Evolutionary conservation across 1,140 invertebrate species (phyloP).

Genomic region (Meloidogyne chitwoodi): DNA sequence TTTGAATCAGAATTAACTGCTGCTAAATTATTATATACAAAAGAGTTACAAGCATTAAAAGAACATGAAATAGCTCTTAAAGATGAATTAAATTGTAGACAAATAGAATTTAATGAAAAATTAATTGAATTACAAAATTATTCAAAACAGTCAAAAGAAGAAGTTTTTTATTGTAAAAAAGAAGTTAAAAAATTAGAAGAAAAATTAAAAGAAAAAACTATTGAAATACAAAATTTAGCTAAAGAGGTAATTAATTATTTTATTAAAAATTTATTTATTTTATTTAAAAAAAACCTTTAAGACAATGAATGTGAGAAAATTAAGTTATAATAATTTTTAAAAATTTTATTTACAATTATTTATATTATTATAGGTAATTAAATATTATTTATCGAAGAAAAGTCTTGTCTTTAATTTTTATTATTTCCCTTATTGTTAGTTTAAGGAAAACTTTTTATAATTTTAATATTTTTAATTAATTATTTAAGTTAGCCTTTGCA

Average conservation of each 20-base stretch:
- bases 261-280: no score
- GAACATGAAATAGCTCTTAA: conserved; percentile 59
- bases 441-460: no score
- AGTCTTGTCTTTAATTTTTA: no score
- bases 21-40: conserved; percentile 54
- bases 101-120: conserved; percentile 58
- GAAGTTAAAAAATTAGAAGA: conserved; percentile 49
- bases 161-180: conserved; percentile 47
- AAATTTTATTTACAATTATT: no score
- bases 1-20: conserved; percentile 51
- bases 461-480: background rate
- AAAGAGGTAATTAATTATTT: conserved; percentile 40
- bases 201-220: conserved; percentile 50
- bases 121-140: conserved; percentile 54
- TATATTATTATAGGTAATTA: no score
- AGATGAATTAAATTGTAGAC: conserved; percentile 54
- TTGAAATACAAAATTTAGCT: conserved; percentile 47
- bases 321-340: no score
- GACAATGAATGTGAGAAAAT: no score
- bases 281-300: no score
- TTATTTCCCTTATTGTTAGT: no score
- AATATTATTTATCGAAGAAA: no score
- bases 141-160: conserved; percentile 50
- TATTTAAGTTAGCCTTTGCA: conserved; percentile 44
- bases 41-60: conserved; percentile 50